Base-by-base conservation (phyloP, 2,113 vertebrate species). In the Petrocephalus zakoni region DNA sequence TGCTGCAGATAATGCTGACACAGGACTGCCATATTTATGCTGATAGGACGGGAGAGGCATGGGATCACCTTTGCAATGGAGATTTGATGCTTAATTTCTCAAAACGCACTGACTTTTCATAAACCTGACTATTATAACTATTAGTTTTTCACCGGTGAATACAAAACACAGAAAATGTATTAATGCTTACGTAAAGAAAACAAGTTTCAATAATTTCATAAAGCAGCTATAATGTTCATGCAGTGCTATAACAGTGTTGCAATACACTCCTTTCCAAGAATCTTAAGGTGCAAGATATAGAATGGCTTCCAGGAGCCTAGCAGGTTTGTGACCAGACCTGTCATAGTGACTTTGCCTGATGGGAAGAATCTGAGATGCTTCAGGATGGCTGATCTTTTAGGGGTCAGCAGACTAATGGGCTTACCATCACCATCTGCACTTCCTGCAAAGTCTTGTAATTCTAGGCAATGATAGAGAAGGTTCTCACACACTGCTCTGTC, bases 341-440 rank as follows among this genome's bases (percentile, higher is more conserved):
- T 49, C 46, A 49, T 83, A 42, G 81, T 49, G 72, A 17, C 72
- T 34, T 78, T 42, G 15, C 72, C 72, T 78, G 29, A 78, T 37
- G 34, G 72, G 34, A 78, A 42, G 72, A 10, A 78, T 42, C 72
- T 78, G 15, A 78, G 72, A 42, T 42, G 34, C 72, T 78, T 83
- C 46, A 83, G 81, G 46, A 83, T 83, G 81, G n/a, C 81, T 83
- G 81, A 2, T 83, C 81, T 83, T 49, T 47, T 83, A 47, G 46
- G 42, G 75, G 75, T 42, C 75, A 81, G 75, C 37, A 21, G 75
- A 81, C 75, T 81, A 81, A 81, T 81, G 75, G 9, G 19, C 34
- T 21, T 81, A 81, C 15, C 15, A 15, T n/a, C 81, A 46, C 81
- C 37, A 42, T 83, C 81, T 47, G 46, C 37, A 83, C 81, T n/a